Conservation (phyloP, 2,113 vertebrate genomes). For the Jaculus jaculus region DNA sequence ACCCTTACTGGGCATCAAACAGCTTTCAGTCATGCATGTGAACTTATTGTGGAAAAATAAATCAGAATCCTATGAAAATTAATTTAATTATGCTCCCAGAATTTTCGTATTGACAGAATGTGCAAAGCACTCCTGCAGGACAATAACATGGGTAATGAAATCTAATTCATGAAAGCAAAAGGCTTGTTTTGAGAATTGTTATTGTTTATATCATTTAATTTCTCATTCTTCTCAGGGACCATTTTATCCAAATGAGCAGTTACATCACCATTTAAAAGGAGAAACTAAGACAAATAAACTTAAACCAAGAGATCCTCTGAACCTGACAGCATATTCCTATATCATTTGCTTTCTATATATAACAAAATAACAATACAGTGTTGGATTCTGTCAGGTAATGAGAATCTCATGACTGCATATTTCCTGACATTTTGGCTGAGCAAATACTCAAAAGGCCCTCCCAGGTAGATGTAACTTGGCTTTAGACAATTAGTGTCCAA, state of each 20-base stretch:
- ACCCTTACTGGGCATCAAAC: slow-evolving; percentile 62
- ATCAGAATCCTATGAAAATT: slow-evolving; percentile 76
- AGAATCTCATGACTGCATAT: slow-evolving; percentile 12
- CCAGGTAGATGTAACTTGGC: slow-evolving; percentile 74
- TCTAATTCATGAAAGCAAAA: slow-evolving; percentile 57
- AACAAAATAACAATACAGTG: background rate
- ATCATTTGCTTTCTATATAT: background rate
- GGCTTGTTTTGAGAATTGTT: background rate
- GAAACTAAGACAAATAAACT: slow-evolving; percentile 55
- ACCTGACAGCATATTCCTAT: background rate
- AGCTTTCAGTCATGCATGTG: slow-evolving; percentile 54
- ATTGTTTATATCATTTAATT: slow-evolving; percentile 51
- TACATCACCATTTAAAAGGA: slow-evolving; percentile 22
- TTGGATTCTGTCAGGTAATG: background rate
- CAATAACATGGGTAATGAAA: slow-evolving; percentile 59
- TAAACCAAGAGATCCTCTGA: background rate
- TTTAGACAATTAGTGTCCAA: slow-evolving; percentile 78
- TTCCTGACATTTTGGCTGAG: slow-evolving; percentile 69
- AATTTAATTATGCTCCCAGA: slow-evolving; percentile 72
- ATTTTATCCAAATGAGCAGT: slow-evolving; percentile 15
- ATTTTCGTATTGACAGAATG: slow-evolving; percentile 68
- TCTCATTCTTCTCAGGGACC: slow-evolving; percentile 45
- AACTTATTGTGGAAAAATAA: slow-evolving; percentile 72
- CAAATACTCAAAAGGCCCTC: slow-evolving; percentile 67
- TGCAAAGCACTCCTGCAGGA: slow-evolving; percentile 61